These are phyloP conservation scores for Leptodactylus fallax DNA, from an alignment of 2,797 vertebrate genomes.

Conservation along the genomic window DNA sequence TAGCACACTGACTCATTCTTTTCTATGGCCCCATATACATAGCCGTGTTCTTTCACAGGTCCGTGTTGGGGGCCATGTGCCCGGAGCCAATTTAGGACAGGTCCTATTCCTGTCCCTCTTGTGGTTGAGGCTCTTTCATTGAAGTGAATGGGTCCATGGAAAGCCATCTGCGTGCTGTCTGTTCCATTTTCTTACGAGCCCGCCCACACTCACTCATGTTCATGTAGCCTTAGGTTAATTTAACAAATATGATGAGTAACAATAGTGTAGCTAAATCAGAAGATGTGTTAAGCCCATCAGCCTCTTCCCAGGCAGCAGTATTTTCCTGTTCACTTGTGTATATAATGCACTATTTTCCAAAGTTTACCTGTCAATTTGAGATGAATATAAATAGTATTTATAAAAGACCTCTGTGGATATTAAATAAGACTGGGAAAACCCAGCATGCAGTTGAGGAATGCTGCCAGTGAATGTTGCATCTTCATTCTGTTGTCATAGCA, in stretches of 20 bases:
- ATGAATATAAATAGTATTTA: slow-evolving; percentile 17
- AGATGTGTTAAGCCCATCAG: not conserved
- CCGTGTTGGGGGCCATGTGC: too few relatives aligned
- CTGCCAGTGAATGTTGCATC: slow-evolving; percentile 41
- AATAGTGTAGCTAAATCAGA: not conserved
- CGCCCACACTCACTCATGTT: too few relatives aligned
- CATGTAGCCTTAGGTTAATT: not conserved
- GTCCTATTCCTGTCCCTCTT: too few relatives aligned
- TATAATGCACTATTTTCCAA: not conserved
- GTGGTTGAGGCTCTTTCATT: too few relatives aligned
- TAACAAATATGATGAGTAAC: not conserved
- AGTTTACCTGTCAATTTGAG: not conserved
- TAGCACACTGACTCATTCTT: too few relatives aligned
- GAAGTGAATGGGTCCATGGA: too few relatives aligned
- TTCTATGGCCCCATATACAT: too few relatives aligned
- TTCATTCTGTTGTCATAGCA: slow-evolving; percentile 44
- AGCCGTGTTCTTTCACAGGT: too few relatives aligned
- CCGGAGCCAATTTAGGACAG: too few relatives aligned
- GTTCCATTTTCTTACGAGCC: too few relatives aligned
- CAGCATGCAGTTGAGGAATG: slow-evolving; percentile 35
- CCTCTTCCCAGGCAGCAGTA: not conserved
- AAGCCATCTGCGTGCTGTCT: too few relatives aligned
- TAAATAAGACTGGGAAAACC: slow-evolving; percentile 17
- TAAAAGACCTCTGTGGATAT: slow-evolving; percentile 25
- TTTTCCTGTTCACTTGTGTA: not conserved